These are phyloP conservation scores for Cantharis rustica DNA, from an alignment of 2,888 invertebrate genomes.

Conservation along the genomic window DNA sequence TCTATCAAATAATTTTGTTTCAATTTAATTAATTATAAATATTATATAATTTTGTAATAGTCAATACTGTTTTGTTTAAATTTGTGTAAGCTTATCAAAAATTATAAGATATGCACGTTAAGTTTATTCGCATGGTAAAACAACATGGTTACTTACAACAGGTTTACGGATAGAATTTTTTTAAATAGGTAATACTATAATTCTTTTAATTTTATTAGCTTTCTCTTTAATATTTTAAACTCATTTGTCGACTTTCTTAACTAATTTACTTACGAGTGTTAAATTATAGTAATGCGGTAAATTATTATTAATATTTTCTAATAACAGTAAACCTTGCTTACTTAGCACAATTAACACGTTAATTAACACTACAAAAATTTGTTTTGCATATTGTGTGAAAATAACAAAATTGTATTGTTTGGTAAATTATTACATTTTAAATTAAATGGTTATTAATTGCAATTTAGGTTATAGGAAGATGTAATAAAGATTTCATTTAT, in stretches of 20 bases:
- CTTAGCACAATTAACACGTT: background rate
- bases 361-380: background rate
- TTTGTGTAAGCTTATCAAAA: too few species aligned
- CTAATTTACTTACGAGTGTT: background rate
- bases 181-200: background rate
- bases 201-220: background rate
- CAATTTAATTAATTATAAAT: too few species aligned
- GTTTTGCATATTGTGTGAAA: background rate
- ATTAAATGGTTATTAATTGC: too few species aligned
- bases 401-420: background rate
- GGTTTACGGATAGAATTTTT: background rate
- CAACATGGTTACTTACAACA: too few species aligned
- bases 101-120: too few species aligned
- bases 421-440: too few species aligned
- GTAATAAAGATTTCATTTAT: too few species aligned
- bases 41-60: too few species aligned
- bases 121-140: too few species aligned
- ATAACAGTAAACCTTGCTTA: background rate
- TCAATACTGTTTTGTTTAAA: too few species aligned
- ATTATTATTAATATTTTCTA: background rate
- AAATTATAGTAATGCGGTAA: background rate
- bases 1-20: too few species aligned
- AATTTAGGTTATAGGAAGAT: too few species aligned
- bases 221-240: background rate
- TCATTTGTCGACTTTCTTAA: background rate